A percentile compares a stretch with the other conserved stretches of the same genome.
phyloP scores from a whole-genome alignment of 2,888 invertebrate genomes.

The Tyria jacobaeae region DNA sequence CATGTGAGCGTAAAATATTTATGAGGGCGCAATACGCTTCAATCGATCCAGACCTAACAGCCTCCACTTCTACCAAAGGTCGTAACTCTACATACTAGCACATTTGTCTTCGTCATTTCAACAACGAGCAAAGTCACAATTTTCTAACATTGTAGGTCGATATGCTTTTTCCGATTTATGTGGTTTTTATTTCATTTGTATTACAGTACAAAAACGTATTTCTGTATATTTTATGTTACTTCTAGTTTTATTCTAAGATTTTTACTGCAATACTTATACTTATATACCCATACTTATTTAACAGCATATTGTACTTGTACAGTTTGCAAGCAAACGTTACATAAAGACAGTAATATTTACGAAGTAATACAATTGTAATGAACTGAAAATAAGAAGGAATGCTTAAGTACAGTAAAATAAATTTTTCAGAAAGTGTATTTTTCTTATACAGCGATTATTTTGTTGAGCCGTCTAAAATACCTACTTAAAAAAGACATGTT shows the following conservation, averaged over 20 bases:
- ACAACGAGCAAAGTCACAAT: not conserved
- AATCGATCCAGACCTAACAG: conserved; percentile 43
- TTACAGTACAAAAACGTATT: not conserved
- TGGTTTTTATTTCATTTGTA: not conserved
- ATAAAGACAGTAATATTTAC: too few species aligned
- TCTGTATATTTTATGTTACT: not conserved
- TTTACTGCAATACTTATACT: too few species aligned
- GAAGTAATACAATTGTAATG: too few species aligned
- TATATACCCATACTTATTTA: too few species aligned
- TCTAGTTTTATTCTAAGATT: not conserved
- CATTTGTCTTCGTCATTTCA: conserved; percentile 26
- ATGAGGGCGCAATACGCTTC: conserved; percentile 45
- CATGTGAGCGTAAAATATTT: conserved; percentile 51
- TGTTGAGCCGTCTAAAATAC: too few species aligned
- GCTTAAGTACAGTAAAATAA: too few species aligned
- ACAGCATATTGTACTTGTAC: too few species aligned
- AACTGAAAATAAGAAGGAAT: too few species aligned
- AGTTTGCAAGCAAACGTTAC: too few species aligned
- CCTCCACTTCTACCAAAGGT: conserved; percentile 31
- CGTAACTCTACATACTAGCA: conserved; percentile 19
- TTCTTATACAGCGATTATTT: too few species aligned
- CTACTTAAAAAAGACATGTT: too few species aligned
- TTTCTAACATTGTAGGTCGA: not conserved
- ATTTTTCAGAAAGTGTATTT: too few species aligned
- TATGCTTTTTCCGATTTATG: not conserved